Percentiles rank a stretch among this genome's conserved stretches.
Conservation (phyloP, 2,888 invertebrate genomes). For the Epinotia brunnichana region DNA sequence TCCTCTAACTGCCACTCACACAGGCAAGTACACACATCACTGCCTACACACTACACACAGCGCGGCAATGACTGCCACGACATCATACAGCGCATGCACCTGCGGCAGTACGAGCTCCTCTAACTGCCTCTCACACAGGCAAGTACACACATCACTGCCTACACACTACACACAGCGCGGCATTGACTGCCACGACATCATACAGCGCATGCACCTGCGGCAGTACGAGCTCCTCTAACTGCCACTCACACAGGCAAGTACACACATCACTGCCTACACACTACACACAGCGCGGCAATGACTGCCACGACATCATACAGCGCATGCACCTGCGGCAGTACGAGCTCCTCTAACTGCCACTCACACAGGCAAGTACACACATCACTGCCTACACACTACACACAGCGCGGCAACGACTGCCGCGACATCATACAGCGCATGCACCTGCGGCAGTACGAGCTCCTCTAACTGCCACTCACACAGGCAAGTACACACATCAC, state of each 20-base stretch:
- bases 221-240: conserved; percentile 99
- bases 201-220: conserved; percentile 99
- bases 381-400: neutral
- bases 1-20: no score
- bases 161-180: conserved; percentile 86
- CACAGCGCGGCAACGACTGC: conserved; percentile 98
- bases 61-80: conserved; percentile 89
- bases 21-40: neutral
- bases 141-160: no score
- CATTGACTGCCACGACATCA: conserved; percentile 99
- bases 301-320: no score
- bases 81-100: no score
- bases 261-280: neutral
- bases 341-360: no score
- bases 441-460: conserved; percentile 99
- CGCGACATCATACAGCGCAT: conserved; percentile 99
- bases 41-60: conserved; percentile 49
- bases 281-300: no score
- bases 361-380: no score
- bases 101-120: no score
- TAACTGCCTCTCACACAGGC: no score
- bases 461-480: conserved; percentile 89
- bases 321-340: no score
- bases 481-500: neutral
- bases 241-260: conserved; percentile 1